Percentiles rank a stretch among this genome's conserved stretches.
Conservation (phyloP, 2,113 vertebrate genomes). For the Leptobrachium leishanense region DNA sequence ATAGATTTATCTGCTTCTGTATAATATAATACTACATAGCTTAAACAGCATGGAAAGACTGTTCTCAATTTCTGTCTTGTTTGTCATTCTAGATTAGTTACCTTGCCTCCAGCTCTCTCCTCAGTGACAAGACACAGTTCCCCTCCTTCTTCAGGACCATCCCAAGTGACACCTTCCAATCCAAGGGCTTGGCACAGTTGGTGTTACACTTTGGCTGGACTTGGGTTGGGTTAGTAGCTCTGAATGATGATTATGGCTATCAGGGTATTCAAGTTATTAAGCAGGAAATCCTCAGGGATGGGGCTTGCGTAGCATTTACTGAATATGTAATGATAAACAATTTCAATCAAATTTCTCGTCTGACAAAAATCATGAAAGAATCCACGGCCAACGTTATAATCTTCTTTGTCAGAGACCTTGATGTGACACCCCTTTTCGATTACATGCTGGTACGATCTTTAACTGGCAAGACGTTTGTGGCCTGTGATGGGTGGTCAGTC, state of each 20-base stretch:
- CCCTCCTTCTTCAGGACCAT: not conserved
- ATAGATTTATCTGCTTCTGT: no score
- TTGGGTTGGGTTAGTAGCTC: not conserved
- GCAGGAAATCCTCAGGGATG: not conserved
- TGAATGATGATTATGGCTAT: not conserved
- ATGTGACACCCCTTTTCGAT: not conserved
- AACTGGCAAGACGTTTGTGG: not conserved
- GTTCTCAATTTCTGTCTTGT: not conserved
- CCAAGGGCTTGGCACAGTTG: not conserved
- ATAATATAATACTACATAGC: no score
- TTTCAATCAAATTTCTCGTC: not conserved
- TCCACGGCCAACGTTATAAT: constrained; percentile 6
- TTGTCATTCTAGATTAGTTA: not conserved
- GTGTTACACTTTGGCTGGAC: constrained; percentile 6
- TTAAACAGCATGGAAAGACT: no score
- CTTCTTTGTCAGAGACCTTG: not conserved
- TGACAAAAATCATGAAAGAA: not conserved
- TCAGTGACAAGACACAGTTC: not conserved
- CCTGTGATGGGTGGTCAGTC: not conserved
- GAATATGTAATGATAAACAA: not conserved
- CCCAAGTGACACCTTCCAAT: not conserved
- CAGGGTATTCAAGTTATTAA: not conserved
- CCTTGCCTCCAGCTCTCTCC: not conserved
- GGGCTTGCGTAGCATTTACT: constrained; percentile 3
- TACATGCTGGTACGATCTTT: not conserved